Evolutionary conservation across 2,888 invertebrate genomes (phyloP).

Genomic region (Drosophila basisetae): DNA sequence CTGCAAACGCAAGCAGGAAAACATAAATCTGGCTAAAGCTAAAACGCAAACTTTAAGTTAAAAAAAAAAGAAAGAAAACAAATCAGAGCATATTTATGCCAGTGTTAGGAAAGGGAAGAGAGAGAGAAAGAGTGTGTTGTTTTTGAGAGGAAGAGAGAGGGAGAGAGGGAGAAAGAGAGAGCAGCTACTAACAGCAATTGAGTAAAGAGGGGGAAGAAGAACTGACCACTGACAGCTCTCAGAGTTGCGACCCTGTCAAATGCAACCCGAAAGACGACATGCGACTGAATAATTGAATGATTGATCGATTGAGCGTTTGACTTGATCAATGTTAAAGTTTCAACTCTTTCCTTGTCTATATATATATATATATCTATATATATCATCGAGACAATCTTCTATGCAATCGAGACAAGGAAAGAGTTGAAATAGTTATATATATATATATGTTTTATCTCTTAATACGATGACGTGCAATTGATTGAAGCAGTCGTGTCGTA

Average conservation of each 20-base stretch:
- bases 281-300: constrained; percentile 4
- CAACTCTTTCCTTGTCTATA: not conserved
- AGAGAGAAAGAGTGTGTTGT: not conserved
- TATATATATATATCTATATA: not conserved
- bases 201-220: not conserved
- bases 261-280: not conserved
- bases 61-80: constrained; percentile 34
- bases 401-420: no score
- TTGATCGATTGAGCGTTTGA: constrained; percentile 2
- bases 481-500: not conserved
- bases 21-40: constrained; percentile 81
- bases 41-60: constrained; percentile 77
- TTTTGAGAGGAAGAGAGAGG: not conserved
- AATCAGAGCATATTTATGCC: constrained; percentile 58
- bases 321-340: not conserved
- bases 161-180: not conserved
- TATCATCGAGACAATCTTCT: no score
- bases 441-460: not conserved
- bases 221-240: constrained; percentile 5
- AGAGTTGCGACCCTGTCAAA: constrained; percentile 12
- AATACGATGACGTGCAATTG: not conserved
- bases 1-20: constrained; percentile 81
- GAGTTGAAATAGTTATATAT: no score
- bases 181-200: constrained; percentile 18
- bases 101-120: constrained; percentile 56